Base-by-base conservation (phyloP, 2,113 vertebrate species). In the Leucoraja erinaceus region DNA sequence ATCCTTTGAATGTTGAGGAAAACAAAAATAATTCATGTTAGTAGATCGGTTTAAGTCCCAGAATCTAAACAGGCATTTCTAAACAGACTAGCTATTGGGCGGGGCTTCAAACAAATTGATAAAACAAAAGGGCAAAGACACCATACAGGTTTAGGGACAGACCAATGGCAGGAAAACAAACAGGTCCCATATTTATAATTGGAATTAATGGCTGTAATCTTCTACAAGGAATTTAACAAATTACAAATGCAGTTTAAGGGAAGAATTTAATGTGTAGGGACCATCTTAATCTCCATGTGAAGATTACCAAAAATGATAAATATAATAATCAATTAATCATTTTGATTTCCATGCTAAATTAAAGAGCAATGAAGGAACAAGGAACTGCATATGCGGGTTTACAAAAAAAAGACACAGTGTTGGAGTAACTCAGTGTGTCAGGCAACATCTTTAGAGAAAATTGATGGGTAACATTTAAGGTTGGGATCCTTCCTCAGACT, bases 21-120 rank as follows among this genome's bases (percentile, higher is more conserved):
- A 6, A 88, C 59, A 84, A 63, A 16, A n/a, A 88, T 31, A 63
- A 88, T 86, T n/a, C n/a, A 86, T 63, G 59, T 88, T 12, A 88
- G 63, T 63, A 63, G 28, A 16, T 63, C 14, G n/a, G 8, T n/a
- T 88, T 86, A 18, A 38, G 12, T 63, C 28, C 59, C 12, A 31
- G 14, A 14, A 63, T 31, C 1, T 66, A 61, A 66, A 61, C 10
- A 88, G n/a, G 61, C 5, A 63, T 88, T n/a, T 63, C n/a, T 8
- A 88, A 88, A 31, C 12, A 88, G 14, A 63, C 28, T 88, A 28
- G 25, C n/a, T 61, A 61, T 86, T 16, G 25, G 16, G 47, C 54
- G 79, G 78, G 79, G 25, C 1, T 59, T 54, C 81, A 86, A 86
- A n/a, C 79, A 56, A 22, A 83, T 6, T 7, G 47, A 10, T 59